Evolutionary conservation across 2,888 invertebrate species (phyloP).

Genomic region (Hartigia nigra): DNA sequence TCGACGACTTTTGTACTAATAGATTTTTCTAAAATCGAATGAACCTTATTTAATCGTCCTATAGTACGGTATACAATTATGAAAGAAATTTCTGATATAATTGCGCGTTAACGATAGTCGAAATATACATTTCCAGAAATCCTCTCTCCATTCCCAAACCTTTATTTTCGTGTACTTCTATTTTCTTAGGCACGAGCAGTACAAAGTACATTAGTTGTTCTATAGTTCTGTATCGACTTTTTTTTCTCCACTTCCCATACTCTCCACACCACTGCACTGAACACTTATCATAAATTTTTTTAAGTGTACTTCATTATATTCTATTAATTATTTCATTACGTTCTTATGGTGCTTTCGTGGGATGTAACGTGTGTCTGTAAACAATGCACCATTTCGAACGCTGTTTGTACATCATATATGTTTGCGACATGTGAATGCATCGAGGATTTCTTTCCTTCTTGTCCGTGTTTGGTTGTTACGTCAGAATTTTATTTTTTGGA

Average conservation of each 20-base stretch:
- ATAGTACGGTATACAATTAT: conserved; percentile 4
- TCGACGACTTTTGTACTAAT: neutral
- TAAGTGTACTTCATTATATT: neutral
- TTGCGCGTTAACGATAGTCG: neutral
- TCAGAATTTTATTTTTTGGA: neutral
- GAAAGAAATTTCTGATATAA: neutral
- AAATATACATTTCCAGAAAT: neutral
- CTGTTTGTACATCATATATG: conserved; percentile 40
- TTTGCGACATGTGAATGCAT: conserved; percentile 40
- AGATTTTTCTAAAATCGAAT: neutral
- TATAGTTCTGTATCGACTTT: neutral
- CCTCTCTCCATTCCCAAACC: neutral
- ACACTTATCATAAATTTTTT: neutral
- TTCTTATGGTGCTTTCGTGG: neutral
- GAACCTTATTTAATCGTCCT: conserved; percentile 36
- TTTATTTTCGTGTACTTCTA: neutral
- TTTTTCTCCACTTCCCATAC: neutral
- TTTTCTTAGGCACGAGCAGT: neutral
- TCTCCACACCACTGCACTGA: neutral
- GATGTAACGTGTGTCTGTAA: neutral
- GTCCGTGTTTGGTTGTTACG: neutral
- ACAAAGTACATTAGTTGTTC: neutral
- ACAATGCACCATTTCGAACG: conserved; percentile 40
- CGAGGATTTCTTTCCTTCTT: neutral
- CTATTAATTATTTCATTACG: neutral